Evolutionary conservation across 2,797 vertebrate species (phyloP), one percentile per base, ranked within the genome.

Genomic region (Leptatherina wallacei): DNA sequence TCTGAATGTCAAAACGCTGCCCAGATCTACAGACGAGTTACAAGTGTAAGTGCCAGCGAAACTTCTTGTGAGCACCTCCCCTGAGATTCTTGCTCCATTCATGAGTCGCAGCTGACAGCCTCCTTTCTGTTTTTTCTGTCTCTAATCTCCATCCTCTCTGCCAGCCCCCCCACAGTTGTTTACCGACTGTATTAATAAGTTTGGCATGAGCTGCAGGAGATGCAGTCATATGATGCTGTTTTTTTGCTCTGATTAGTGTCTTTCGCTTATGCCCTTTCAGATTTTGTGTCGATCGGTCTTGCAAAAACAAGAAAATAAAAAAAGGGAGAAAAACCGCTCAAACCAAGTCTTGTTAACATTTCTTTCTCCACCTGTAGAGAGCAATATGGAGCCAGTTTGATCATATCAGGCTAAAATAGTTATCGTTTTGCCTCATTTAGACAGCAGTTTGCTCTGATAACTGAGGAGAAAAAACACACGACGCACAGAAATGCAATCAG

Each of bases 1-100:
- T 99, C 98, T 22, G 98, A 99, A 89, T 99, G 98, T 92, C 98
- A 99, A 85, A 99, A 99, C 71, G 97, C 98, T 1, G 98, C 91
- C 0, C 98, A 99, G 95, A 99, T 99, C 95, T 99, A 99, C 96
- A 96, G 96, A 59, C 93, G 98, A 65, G 98, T 99, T 73, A 99
- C 98, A 18, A 99, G 91, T 52, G 92, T 96, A 95, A 94, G 92
- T 90, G n/a, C 22, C 24, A 22, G 40, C 51, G 24, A 27, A 52
- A 47, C 13, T 81, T 96, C 94, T 4, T 67, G 33, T 13, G 1
- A 56, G 16, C 18, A 27, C 12, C 10, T 97, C 74, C 95, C 95
- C 90, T 96, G 95, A 36, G 95, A 96, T 88, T 96, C 6, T 94
- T 95, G 91, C 95, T 95, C 33, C 52, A 62, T 73, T 73, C 1